Conservation (phyloP, 92 coral and sea anemone species). For the Actinernus sp. region DNA sequence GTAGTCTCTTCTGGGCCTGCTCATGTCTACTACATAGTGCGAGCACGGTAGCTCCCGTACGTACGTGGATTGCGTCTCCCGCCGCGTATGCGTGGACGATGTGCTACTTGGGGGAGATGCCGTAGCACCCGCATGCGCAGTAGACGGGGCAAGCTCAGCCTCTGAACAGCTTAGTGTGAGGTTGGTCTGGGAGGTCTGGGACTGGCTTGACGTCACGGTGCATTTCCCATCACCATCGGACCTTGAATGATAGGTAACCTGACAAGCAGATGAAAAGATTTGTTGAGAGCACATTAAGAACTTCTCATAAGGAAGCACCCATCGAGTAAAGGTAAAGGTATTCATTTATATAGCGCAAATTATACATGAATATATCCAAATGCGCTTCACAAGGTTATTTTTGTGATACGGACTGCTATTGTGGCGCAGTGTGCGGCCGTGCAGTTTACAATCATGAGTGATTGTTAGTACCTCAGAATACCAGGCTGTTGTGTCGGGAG, state of each 20-base stretch:
- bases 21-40: conserved; percentile 84
- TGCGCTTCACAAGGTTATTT: too few relatives aligned
- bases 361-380: too few relatives aligned
- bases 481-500: too few relatives aligned
- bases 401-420: too few relatives aligned
- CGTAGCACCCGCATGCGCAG: conserved; percentile 7
- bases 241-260: conserved; percentile 73
- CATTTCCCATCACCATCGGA: conserved; percentile 91
- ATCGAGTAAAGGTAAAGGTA: too few relatives aligned
- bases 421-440: too few relatives aligned
- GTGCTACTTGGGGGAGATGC: conserved; percentile 13
- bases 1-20: conserved; percentile 76
- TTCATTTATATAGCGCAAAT: too few relatives aligned
- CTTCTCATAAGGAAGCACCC: too few relatives aligned
- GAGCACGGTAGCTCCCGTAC: conserved; percentile 65
- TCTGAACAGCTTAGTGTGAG: conserved; percentile 69
- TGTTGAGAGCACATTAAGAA: too few relatives aligned
- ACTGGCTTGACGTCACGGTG: conserved; percentile 79
- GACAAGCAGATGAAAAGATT: neutral
- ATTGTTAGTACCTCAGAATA: too few relatives aligned
- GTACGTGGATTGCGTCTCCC: conserved; percentile 34
- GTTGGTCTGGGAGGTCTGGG: conserved; percentile 90
- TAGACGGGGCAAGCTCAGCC: conserved; percentile 48
- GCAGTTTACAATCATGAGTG: too few relatives aligned
- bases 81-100: conserved; percentile 35